Evolutionary conservation across 2,113 vertebrate genomes (phyloP).

Genomic region (Chionomys nivalis): DNA sequence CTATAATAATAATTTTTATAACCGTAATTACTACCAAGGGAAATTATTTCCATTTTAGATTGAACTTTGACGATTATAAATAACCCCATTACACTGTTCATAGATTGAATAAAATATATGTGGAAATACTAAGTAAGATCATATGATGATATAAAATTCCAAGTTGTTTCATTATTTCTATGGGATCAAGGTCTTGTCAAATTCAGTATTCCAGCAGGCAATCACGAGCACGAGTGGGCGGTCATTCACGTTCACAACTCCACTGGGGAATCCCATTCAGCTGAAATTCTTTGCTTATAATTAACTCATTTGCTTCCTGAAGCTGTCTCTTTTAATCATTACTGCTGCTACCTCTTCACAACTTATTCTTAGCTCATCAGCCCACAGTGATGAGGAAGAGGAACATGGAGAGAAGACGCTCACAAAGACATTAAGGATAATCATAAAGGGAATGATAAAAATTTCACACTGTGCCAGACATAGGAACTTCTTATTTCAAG

Average conservation of each 20-base stretch:
- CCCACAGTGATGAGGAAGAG: neutral
- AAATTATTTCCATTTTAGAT: neutral
- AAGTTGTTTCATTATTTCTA: conserved; percentile 52
- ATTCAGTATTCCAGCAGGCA: neutral
- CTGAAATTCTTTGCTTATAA: conserved; percentile 16
- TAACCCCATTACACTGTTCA: neutral
- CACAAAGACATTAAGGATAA: neutral
- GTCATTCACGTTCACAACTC: neutral
- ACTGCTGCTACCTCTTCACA: neutral
- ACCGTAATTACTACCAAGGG: neutral
- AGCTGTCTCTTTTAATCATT: neutral
- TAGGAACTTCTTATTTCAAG: neutral
- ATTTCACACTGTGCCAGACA: neutral
- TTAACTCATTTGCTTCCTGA: neutral
- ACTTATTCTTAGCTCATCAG: neutral
- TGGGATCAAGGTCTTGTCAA: neutral
- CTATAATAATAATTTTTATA: neutral
- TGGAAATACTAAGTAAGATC: conserved; percentile 18
- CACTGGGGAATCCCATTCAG: neutral
- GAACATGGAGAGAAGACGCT: too few relatives aligned
- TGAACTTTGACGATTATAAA: conserved; percentile 33
- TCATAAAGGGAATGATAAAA: neutral
- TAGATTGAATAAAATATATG: conserved; percentile 25
- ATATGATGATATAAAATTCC: conserved; percentile 11
- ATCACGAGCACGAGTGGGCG: neutral